Base-by-base conservation (phyloP, 2,888 invertebrate genomes). In the Monopis laevigella region DNA sequence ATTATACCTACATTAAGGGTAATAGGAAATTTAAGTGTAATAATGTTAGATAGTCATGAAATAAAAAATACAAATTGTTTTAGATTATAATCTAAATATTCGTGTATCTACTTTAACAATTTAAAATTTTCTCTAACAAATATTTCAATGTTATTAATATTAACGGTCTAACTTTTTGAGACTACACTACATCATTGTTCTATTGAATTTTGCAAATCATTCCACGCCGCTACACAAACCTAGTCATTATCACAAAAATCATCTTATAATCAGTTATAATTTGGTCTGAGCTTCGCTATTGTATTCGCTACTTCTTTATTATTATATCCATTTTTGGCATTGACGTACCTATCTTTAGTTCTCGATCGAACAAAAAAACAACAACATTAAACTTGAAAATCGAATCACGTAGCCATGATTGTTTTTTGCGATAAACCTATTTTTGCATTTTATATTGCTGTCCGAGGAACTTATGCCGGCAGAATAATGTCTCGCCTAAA, bases 401-500 rank as follows among this genome's bases (percentile, higher is more conserved):
- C 61, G 67, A 74, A 67, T 71, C 74, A 73, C 73, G 74, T 72
- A 59, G 54, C 51, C 58, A 67, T 73, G 41, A 41, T 41, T 61
- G 59, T 57, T 63, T 71, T 62, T 63, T 59, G 52, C 49, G 60
- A 65, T 64, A 63, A 58, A 52, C 54, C 50, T 51, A 57, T 56
- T 59, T 62, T 61, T 56, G 47, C 48, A 43, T 49, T 45, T 48
- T 47, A 51, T 46, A 49, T 43, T 49, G 46, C 46, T 47, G 46
- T 49, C 43, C 43, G 40, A 45, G 42, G n/a, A n/a, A n/a, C n/a
- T 21, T 11, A 32, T 32, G 32, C 32, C 17, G 32, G 32, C 14
- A 17, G 32, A 32, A 32, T 32, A 32, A 14, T 17, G 32, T 17
- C 16, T 17, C 32, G 14, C 14, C 29, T n/a, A 32, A 32, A 32